phyloP scores from a whole-genome alignment of 1,140 invertebrate genomes.

The Elysia chlorotica region DNA sequence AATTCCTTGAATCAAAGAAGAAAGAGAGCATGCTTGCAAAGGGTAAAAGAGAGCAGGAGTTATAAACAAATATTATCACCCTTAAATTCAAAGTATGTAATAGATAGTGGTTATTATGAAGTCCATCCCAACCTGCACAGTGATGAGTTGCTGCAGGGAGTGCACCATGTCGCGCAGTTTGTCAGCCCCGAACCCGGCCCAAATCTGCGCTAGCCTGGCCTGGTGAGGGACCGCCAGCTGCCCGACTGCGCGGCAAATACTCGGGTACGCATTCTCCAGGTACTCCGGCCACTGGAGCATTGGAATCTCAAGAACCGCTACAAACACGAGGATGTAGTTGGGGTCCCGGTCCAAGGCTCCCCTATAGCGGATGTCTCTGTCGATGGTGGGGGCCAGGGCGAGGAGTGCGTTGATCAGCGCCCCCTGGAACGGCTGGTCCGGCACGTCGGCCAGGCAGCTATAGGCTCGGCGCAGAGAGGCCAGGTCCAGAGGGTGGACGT shows the following conservation, averaged over 20 bases:
- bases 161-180: slow-evolving; percentile 77
- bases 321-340: slow-evolving; percentile 74
- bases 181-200: slow-evolving; percentile 75
- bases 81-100: too few species aligned
- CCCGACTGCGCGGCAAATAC: slow-evolving; percentile 78
- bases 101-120: too few species aligned
- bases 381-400: slow-evolving; percentile 74
- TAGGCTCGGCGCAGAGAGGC: slow-evolving; percentile 71
- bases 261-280: slow-evolving; percentile 80
- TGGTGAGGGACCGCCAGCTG: slow-evolving; percentile 77
- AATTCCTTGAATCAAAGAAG: too few species aligned
- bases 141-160: slow-evolving; percentile 86
- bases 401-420: slow-evolving; percentile 81
- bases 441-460: slow-evolving; percentile 66
- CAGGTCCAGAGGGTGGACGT: slow-evolving; percentile 55
- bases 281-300: slow-evolving; percentile 80
- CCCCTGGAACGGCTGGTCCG: slow-evolving; percentile 69
- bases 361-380: slow-evolving; percentile 73
- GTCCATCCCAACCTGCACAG: slow-evolving; percentile 71
- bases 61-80: too few species aligned
- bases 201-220: slow-evolving; percentile 78
- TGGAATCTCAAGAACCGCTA: slow-evolving; percentile 88
- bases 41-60: too few species aligned
- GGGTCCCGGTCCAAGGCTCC: slow-evolving; percentile 62
- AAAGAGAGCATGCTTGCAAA: too few species aligned